phyloP scores from a whole-genome alignment of 1,140 invertebrate genomes.

The Drosophila albomicans region DNA sequence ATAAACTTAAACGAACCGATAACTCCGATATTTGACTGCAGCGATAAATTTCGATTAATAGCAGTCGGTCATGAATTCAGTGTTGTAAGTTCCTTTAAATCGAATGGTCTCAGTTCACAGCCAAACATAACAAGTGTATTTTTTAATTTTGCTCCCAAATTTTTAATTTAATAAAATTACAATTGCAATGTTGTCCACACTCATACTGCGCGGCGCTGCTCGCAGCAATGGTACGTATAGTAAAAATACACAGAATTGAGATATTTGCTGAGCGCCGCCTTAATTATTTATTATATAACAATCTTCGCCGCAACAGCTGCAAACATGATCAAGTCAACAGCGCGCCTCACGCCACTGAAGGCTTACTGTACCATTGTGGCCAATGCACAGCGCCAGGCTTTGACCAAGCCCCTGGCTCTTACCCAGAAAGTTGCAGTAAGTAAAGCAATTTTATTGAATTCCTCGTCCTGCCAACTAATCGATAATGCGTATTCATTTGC shows the following conservation, averaged over 20 bases:
- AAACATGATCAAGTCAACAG: constrained; percentile 58
- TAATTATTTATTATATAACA: constrained; percentile 67
- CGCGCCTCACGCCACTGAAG: constrained; percentile 68
- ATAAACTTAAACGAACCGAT: constrained; percentile 29
- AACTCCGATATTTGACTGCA: neutral
- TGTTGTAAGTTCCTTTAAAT: constrained; percentile 49
- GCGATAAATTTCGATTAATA: constrained; percentile 6
- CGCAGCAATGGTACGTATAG: constrained; percentile 61
- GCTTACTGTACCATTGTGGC: constrained; percentile 69
- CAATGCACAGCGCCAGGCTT: constrained; percentile 54
- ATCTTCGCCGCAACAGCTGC: constrained; percentile 47
- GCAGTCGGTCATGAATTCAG: constrained; percentile 27
- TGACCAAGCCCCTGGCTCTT: constrained; percentile 56
- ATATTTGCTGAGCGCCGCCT: constrained; percentile 7
- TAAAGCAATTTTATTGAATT: constrained; percentile 24
- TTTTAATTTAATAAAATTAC: constrained; percentile 14
- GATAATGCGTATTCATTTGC: constrained; percentile 12
- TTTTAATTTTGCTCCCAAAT: constrained; percentile 53
- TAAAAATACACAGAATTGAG: neutral
- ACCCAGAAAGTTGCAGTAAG: constrained; percentile 60
- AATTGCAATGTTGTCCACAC: constrained; percentile 55
- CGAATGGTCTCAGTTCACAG: constrained; percentile 27
- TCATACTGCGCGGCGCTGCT: constrained; percentile 57
- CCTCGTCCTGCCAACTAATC: neutral
- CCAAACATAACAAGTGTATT: constrained; percentile 36